Base-by-base conservation (phyloP, 2,113 vertebrate species). In the Andinoacara biseriatus region DNA sequence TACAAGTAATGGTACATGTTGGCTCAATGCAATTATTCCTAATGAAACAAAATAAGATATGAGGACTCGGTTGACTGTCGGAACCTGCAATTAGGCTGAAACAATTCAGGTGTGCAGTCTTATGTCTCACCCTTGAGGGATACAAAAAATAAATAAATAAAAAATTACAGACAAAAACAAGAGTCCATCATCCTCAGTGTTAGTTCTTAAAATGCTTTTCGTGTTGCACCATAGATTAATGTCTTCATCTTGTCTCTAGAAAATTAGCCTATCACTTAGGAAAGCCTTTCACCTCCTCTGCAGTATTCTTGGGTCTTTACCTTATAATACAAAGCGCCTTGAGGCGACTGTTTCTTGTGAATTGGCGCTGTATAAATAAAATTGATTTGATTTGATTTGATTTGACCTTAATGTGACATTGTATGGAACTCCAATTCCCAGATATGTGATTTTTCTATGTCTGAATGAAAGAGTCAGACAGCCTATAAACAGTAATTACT, bases 11-110 rank as follows among this genome's bases (percentile, higher is more conserved):
- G 31, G 35, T 81, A 74, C 87, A 80, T 80, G 83, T 80, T 75
- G 82, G 80, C 87, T 81, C 89, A 87, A 91, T 86, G 85, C 91
- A 93, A 92, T 94, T 93, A 92, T 83, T 80, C 74, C 83, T 91
- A 91, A 93, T 90, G 92, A 83, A 79, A 83, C 72, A 88, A 83
- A 91, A 86, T 85, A 87, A 90, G 80, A 91, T 88, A 82, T 86
- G 89, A 88, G 86, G 77, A 46, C 78, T 83, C 31, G 52, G 84
- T 81, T 88, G 85, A 90, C 76, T 80, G 85, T 82, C 72, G 83
- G 76, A 83, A 87, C 60, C 87, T 82, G 74, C 80, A 93, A 89
- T 90, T 91, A 81, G 76, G 87, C 58, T 84, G 33, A 76, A 81
- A 75, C 72, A 76, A 54, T 83, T 90, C 82, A 91, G 87, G 77